Evolutionary conservation across 2,113 vertebrate genomes (phyloP), one percentile per base, ranked within the genome.

Genomic region (Fregata magnificens): DNA sequence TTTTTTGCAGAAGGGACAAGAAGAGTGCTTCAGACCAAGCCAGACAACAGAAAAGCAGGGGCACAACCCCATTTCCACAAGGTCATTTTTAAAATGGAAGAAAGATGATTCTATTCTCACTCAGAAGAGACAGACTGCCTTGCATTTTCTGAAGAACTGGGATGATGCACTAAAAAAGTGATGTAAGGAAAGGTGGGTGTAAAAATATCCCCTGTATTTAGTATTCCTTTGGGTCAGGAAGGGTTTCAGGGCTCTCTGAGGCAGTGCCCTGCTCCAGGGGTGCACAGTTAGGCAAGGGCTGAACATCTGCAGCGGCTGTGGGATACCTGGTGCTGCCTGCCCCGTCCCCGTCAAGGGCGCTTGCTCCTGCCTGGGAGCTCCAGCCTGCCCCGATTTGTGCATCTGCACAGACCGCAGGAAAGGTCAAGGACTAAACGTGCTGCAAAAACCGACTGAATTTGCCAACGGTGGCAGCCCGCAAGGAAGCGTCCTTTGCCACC

Each of bases 261-360:
- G 24, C 38, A 47, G 8, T 45, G 55, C 20, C 36, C 47, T 59
- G 13, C 32, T 59, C 36, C 2, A 2, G 52, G 18, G 14, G 7
- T 34, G 20, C 3, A 2, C 5, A 8, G 5, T 65, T 52, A 50
- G 36, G 53, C 26, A 47, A 69, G 49, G 58, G 49, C 26, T 77
- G 69, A 65, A 83, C 34, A 50, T 13, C 58, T 1, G 0, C 55
- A 45, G 58, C 3, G 1, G 32, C 50, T 53, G 34, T 28, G 71
- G 24, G 76, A 24, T 22, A 19, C 19, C 36, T 31, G 69, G 31
- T 69, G 32, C 49, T 90, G 81, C 62, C 18, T 1, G 4, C 7
- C 56, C 34, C 0, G 4, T 40, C 52, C 45, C 44, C 3, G 1
- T 9, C 1, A 0, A 7, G 1, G 25, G 15, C 1, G 0, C 19